Conservation (phyloP, 2,888 invertebrate genomes). For the Drosophila dives region DNA sequence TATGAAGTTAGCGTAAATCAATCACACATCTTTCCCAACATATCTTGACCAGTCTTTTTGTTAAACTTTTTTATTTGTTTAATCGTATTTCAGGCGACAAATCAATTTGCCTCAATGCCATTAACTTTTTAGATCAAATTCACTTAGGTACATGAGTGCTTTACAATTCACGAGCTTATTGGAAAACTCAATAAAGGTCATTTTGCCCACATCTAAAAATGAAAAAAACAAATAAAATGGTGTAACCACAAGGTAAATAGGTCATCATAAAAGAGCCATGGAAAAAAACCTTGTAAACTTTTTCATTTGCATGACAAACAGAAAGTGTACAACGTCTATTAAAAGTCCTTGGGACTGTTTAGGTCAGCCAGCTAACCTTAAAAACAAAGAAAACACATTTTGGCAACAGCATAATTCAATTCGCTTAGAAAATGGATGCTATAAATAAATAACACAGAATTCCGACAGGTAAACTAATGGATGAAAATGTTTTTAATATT, state of each 20-base stretch:
- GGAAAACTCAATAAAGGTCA: constrained; percentile 8
- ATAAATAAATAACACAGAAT: neutral
- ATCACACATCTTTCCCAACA: constrained; percentile 46
- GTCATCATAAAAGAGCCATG: constrained; percentile 2
- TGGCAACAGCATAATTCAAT: constrained; percentile 14
- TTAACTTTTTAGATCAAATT: constrained; percentile 28
- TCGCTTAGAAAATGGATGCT: neutral
- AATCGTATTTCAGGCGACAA: constrained; percentile 44
- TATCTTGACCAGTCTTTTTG: constrained; percentile 30
- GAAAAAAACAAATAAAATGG: constrained; percentile 7
- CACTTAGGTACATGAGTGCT: constrained; percentile 2
- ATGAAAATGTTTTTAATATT: neutral
- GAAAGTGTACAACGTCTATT: constrained; percentile 24
- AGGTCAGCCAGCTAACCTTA: neutral
- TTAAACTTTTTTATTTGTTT: constrained; percentile 24
- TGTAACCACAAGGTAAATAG: constrained; percentile 8
- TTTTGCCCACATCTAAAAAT: neutral
- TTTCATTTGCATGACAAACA: constrained; percentile 28
- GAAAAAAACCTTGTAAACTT: constrained; percentile 19
- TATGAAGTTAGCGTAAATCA: constrained; percentile 48
- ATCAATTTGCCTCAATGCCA: constrained; percentile 31
- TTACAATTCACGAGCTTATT: neutral
- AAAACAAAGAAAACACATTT: constrained; percentile 13
- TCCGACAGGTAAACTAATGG: neutral
- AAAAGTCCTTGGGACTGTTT: neutral